Evolutionary conservation across 2,888 invertebrate genomes (phyloP).

Genomic region (Megaustenia siamemsis): DNA sequence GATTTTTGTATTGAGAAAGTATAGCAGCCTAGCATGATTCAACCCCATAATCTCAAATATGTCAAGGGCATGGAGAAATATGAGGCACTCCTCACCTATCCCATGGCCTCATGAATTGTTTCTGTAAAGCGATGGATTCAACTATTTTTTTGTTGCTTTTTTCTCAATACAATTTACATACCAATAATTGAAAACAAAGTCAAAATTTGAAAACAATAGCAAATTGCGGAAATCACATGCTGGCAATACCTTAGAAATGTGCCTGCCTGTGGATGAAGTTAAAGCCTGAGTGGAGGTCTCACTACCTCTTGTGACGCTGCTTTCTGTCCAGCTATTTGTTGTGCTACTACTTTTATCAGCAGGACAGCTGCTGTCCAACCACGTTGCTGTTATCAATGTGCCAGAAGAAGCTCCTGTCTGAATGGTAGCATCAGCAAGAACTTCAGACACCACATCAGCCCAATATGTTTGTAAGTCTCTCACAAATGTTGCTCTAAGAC

Average conservation of each 20-base stretch:
- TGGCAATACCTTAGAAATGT: neutral
- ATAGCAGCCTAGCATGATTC: too few relatives aligned
- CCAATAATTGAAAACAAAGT: too few relatives aligned
- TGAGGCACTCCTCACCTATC: too few relatives aligned
- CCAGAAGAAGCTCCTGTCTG: neutral
- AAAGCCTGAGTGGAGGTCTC: neutral
- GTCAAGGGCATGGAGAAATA: too few relatives aligned
- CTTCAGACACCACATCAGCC: slow-evolving; percentile 25
- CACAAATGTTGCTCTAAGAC: slow-evolving; percentile 32
- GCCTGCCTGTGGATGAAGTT: too few relatives aligned
- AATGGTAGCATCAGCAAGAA: slow-evolving; percentile 27
- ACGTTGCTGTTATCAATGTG: neutral
- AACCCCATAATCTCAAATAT: too few relatives aligned
- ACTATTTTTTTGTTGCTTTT: too few relatives aligned
- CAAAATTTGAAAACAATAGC: neutral
- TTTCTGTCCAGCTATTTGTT: too few relatives aligned
- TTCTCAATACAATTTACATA: too few relatives aligned
- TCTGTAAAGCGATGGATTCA: too few relatives aligned
- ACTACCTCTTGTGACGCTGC: neutral
- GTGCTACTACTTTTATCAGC: neutral
- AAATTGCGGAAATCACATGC: neutral
- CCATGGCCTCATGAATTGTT: too few relatives aligned
- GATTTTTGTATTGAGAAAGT: too few relatives aligned
- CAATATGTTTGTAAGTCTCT: neutral
- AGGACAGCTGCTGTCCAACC: neutral